phyloP scores from a whole-genome alignment of 37 sponge, comb jelly and placozoan species.

The Theonella swinhoei region DNA sequence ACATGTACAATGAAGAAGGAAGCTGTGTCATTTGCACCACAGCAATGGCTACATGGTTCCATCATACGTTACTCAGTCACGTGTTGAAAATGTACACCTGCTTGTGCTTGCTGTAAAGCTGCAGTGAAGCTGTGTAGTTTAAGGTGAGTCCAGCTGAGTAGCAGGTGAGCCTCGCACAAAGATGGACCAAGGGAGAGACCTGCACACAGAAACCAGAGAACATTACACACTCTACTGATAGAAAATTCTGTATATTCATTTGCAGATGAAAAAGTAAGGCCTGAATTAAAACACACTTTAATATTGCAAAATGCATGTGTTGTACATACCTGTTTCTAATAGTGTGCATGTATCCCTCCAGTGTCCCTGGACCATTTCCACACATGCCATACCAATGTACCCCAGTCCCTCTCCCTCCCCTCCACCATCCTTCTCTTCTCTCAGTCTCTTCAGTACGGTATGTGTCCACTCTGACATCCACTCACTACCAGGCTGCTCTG shows the following conservation, averaged over 20 bases:
- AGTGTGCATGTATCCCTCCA: constrained; percentile 16
- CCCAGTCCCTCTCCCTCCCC: background rate
- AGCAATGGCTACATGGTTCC: no score
- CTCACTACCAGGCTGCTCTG: background rate
- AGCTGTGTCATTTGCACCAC: no score
- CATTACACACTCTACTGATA: no score
- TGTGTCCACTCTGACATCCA: background rate
- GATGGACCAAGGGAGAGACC: background rate
- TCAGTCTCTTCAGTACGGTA: background rate
- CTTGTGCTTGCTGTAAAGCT: background rate
- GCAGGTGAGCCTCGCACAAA: background rate
- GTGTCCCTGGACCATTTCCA: constrained; percentile 10
- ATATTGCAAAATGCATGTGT: no score
- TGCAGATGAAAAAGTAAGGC: no score
- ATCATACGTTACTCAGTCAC: background rate
- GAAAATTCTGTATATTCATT: no score
- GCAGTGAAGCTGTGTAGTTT: background rate
- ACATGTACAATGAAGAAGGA: background rate
- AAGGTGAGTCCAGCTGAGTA: background rate
- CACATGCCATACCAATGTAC: constrained; percentile 16
- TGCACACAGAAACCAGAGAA: no score
- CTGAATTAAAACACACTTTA: no score
- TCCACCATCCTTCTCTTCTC: background rate
- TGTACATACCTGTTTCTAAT: constrained; percentile 23
- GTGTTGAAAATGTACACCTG: background rate